Conservation (phyloP, 2,113 vertebrate species). For the Cephalopterus ornatus region DNA sequence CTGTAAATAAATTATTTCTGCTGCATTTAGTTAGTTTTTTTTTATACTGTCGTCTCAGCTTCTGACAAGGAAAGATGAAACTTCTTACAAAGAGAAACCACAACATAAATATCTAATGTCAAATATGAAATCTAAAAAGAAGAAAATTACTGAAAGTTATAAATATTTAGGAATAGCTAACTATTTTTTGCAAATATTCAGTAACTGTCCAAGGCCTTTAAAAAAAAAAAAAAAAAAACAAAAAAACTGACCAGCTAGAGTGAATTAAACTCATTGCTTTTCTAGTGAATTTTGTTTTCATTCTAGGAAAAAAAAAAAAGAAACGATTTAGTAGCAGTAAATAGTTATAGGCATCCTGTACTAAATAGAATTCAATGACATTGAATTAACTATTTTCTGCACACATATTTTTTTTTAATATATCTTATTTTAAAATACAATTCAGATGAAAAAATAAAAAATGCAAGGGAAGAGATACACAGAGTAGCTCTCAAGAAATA, state of each 20-base stretch:
- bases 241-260: background rate
- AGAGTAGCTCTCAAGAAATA: background rate
- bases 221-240: background rate
- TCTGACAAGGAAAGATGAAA: background rate
- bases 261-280: background rate
- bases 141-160: background rate
- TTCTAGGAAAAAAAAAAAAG: background rate
- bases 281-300: background rate
- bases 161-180: background rate
- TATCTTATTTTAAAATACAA: background rate
- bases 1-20: background rate
- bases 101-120: background rate
- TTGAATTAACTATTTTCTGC: background rate
- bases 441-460: background rate
- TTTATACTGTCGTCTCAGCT: background rate
- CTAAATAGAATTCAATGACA: background rate
- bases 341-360: background rate
- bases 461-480: background rate
- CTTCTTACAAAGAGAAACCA: background rate
- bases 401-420: background rate
- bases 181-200: background rate
- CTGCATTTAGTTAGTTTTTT: background rate
- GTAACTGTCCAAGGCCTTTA: background rate
- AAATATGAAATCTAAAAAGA: background rate
- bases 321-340: background rate